These are phyloP conservation scores for Hormiphora californensis DNA, from an alignment of 37 sponge, comb jelly and placozoan genomes.

Conservation along the genomic window DNA sequence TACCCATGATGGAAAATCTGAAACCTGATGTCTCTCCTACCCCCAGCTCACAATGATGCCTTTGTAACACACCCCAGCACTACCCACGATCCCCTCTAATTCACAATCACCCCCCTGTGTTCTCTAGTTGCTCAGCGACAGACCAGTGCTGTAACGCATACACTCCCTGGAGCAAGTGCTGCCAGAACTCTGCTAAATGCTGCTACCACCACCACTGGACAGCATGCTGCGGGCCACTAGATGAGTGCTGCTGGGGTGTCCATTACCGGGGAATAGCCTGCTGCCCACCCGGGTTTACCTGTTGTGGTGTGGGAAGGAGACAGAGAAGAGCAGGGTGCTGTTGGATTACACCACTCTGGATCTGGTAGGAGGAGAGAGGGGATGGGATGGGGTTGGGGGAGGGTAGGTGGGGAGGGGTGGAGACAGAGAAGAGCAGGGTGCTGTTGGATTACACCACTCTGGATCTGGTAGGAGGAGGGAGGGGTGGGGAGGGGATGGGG, in stretches of 20 bases:
- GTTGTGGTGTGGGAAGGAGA: background rate
- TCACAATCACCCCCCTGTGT: no score
- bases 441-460: slow-evolving; percentile 1
- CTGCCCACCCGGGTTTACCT: background rate
- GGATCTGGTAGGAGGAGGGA: slow-evolving; percentile 26
- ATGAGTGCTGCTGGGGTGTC: slow-evolving; percentile 1
- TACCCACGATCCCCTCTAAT: no score
- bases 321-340: background rate
- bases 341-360: slow-evolving; percentile 9
- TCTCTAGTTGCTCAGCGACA: background rate
- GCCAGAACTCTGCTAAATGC: background rate
- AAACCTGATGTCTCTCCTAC: no score
- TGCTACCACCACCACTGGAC: slow-evolving; percentile 17
- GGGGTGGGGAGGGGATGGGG: no score
- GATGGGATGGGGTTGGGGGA: background rate
- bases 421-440: background rate
- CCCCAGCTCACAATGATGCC: no score
- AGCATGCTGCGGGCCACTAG: background rate
- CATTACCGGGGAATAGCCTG: background rate
- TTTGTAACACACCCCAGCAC: no score
- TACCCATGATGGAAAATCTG: no score
- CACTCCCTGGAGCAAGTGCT: background rate
- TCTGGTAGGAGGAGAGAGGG: no score
- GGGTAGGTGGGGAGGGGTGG: background rate
- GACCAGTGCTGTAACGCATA: slow-evolving; percentile 16